A percentile compares a stretch with the other conserved stretches of the same genome.
Evolutionary conservation across 2,113 vertebrate species (phyloP).

Genomic region (Spermophilus dauricus): DNA sequence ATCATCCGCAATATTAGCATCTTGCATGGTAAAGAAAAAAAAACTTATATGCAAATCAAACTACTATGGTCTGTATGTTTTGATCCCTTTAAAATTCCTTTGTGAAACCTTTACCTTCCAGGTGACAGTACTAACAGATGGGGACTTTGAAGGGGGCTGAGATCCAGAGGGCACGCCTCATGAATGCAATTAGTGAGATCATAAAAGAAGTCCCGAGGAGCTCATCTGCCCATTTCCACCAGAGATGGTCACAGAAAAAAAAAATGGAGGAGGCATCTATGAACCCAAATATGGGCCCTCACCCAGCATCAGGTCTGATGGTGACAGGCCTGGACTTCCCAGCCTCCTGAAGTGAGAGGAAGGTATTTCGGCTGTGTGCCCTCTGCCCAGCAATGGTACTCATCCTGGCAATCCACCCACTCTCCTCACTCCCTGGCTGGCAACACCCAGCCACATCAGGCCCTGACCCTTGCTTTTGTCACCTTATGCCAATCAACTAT

Average conservation of each 20-base stretch:
- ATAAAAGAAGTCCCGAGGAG: background rate
- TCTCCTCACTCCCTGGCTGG: no score
- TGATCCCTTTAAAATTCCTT: background rate
- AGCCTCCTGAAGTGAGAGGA: background rate
- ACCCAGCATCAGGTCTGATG: background rate
- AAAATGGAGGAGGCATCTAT: background rate
- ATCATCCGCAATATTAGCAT: background rate
- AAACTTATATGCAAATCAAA: background rate
- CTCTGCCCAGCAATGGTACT: background rate
- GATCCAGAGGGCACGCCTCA: background rate
- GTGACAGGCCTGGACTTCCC: background rate
- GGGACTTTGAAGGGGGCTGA: background rate
- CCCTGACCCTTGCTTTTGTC: background rate
- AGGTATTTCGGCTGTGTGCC: background rate
- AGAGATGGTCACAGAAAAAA: background rate
- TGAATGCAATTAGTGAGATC: background rate
- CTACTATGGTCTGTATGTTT: background rate
- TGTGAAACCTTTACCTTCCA: background rate
- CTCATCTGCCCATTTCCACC: background rate
- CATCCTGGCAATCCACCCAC: background rate
- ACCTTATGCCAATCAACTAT: background rate
- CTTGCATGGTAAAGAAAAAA: background rate
- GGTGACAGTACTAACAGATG: background rate
- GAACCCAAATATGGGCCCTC: no score
- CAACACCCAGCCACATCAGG: background rate